phyloP scores from a whole-genome alignment of 2,113 vertebrate species.

The Setophaga kirtlandii region DNA sequence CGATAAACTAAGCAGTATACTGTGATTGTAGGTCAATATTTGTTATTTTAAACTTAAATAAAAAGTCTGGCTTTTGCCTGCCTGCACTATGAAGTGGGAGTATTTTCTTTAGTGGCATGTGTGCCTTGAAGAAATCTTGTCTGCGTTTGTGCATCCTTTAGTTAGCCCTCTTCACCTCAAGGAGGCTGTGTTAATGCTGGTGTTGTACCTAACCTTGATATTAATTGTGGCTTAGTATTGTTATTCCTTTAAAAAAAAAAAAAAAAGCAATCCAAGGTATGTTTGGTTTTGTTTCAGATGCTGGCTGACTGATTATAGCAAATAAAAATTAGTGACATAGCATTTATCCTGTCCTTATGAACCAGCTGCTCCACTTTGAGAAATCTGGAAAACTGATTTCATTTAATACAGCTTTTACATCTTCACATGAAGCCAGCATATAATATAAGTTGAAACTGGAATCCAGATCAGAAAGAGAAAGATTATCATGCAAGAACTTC shows the following conservation, averaged over 20 bases:
- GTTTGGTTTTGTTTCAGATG: background rate
- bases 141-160: background rate
- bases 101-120: background rate
- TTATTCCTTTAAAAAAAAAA: background rate
- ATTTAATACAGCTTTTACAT: background rate
- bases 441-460: background rate
- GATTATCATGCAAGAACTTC: background rate
- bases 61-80: conserved; percentile 52
- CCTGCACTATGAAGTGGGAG: conserved; percentile 10
- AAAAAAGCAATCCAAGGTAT: background rate
- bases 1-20: conserved; percentile 34
- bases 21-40: conserved; percentile 34
- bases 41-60: conserved; percentile 51
- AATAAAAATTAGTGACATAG: background rate
- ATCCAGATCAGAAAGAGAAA: background rate
- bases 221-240: background rate
- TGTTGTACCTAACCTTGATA: background rate
- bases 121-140: background rate
- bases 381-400: background rate
- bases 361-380: background rate
- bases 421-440: background rate
- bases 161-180: background rate
- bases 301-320: background rate
- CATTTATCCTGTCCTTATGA: background rate
- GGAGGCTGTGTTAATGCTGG: background rate